These are phyloP conservation scores for Lagenorhynchus albirostris DNA, from an alignment of 2,113 vertebrate genomes.

Conservation along the genomic window DNA sequence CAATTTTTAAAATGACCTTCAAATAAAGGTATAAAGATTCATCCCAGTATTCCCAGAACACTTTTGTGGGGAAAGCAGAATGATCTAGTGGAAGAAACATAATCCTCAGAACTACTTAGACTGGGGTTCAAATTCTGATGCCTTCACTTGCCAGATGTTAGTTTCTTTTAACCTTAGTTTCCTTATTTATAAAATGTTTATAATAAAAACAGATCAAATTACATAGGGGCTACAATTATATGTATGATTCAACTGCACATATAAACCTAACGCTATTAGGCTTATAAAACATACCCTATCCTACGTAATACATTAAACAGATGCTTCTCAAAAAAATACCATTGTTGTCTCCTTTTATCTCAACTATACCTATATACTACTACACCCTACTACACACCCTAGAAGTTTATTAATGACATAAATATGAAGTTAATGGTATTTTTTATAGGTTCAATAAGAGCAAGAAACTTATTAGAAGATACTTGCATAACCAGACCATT, in stretches of 20 bases:
- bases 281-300: background rate
- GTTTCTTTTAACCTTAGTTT: slow-evolving; percentile 5
- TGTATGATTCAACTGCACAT: background rate
- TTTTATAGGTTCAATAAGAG: background rate
- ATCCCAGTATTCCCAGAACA: background rate
- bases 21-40: slow-evolving; percentile 49
- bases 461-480: background rate
- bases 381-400: background rate
- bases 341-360: background rate
- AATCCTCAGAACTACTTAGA: background rate
- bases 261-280: background rate
- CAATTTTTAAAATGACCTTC: slow-evolving; percentile 26
- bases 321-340: slow-evolving; percentile 12
- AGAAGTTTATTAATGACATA: slow-evolving; percentile 20
- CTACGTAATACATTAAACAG: background rate
- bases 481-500: background rate
- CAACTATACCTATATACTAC: background rate
- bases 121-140: background rate
- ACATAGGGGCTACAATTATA: background rate
- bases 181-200: slow-evolving; percentile 23
- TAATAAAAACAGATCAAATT: slow-evolving; percentile 1
- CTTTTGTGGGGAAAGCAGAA: background rate
- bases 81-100: background rate
- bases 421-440: background rate
- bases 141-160: background rate